phyloP scores from a whole-genome alignment of 2,113 vertebrate species.

The Grammomys dolichurus region DNA sequence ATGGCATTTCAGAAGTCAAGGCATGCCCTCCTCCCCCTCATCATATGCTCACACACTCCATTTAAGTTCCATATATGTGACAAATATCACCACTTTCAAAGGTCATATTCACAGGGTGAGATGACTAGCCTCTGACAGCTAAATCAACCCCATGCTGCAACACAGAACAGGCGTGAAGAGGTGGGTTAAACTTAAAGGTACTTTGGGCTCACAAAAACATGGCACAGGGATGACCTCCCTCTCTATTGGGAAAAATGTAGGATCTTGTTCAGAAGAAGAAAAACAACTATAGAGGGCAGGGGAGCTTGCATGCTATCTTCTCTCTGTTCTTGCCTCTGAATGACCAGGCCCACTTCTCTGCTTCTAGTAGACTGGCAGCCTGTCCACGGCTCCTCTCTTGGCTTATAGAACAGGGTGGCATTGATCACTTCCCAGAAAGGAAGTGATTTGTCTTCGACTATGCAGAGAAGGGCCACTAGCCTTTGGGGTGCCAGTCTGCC shows the following conservation, averaged over 20 bases:
- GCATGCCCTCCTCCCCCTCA: neutral
- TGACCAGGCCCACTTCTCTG: neutral
- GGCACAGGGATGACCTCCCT: neutral
- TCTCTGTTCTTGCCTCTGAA: neutral
- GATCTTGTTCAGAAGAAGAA: neutral
- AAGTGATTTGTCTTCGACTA: neutral
- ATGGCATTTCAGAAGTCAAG: slow-evolving; percentile 51
- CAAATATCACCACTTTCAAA: slow-evolving; percentile 32
- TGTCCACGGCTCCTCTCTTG: neutral
- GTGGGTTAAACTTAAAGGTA: neutral
- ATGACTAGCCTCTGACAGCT: slow-evolving; percentile 16
- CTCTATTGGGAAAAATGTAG: neutral
- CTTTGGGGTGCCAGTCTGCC: neutral
- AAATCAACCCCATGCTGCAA: neutral
- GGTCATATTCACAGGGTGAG: slow-evolving; percentile 1
- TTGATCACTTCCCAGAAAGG: neutral
- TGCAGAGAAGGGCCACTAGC: neutral
- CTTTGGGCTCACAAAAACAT: neutral
- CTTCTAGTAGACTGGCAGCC: neutral
- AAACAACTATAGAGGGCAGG: neutral
- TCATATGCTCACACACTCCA: neutral
- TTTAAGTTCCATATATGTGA: neutral
- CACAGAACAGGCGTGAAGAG: neutral
- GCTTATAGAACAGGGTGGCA: neutral
- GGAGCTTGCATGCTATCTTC: neutral